Base-by-base conservation (phyloP, 2,888 invertebrate genomes). In the Agelastica alni region DNA sequence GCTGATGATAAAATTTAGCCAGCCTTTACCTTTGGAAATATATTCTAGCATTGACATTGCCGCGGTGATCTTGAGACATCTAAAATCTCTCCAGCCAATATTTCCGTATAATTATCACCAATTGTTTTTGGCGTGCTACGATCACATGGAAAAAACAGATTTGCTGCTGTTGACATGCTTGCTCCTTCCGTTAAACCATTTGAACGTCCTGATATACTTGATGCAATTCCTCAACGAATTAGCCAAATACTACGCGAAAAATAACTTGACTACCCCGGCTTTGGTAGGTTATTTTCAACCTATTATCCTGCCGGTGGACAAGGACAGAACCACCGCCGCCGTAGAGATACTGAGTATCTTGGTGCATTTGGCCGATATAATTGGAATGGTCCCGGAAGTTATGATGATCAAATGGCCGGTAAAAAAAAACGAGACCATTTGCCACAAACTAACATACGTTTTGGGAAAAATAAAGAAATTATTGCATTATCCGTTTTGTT, bases 21-120 rank as follows among this genome's bases (percentile, higher is more conserved):
- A 83, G 84, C 22, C 9, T 4, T 16, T 56, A 7, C 41, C 34
- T 1, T 7, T 6, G 7, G 84, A 85, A 42, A 84, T 85, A 2
- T 85, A 88, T 70, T 85, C 88, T 68, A 88, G 89, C 0, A 85
- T 91, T 63, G 94, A 95, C 76, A 85, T 92, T 9, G 91, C 93
- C 0, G 89, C 87, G 72, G 84, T 93, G 17, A 78, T 95, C 14
- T 94, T 94, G 72, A 84, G 88, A 36, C 94, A 93, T 73, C 84
- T 94, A 58, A 80, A 93, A 53, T 86, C 88, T 72, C 78, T 94
- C 42, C 91, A 93, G 0, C 91, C 94, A 0, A 77, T 94, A 13
- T 86, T 94, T 75, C 91, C 87, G 0, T 78, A 74, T 51, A 70
- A 73, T 1, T 86, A 87, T 56, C 92, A 93, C 68, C 90, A 91